These are phyloP conservation scores for Falcunculus frontatus DNA, from an alignment of 2,113 vertebrate genomes.

Conservation along the genomic window DNA sequence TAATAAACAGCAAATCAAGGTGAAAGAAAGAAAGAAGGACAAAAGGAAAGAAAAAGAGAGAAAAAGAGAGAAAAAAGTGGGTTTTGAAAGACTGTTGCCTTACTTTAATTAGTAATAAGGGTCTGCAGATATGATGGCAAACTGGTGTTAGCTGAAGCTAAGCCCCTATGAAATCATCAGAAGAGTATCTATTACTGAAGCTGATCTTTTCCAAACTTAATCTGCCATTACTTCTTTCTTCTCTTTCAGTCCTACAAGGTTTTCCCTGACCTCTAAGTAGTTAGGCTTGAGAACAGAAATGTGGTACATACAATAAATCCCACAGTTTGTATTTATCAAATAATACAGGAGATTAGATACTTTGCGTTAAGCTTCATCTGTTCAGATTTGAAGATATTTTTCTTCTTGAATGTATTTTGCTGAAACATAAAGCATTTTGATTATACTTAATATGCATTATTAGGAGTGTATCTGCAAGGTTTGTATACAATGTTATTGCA, in stretches of 20 bases:
- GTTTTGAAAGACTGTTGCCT: background rate
- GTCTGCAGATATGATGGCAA: background rate
- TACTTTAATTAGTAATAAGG: background rate
- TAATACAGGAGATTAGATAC: background rate
- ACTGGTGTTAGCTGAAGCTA: background rate
- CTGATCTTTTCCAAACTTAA: background rate
- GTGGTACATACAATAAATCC: background rate
- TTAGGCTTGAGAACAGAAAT: background rate
- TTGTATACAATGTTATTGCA: background rate
- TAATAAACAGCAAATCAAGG: background rate
- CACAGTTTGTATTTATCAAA: background rate
- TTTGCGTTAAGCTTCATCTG: background rate
- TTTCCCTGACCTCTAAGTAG: background rate
- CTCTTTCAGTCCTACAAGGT: background rate
- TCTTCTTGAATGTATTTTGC: background rate
- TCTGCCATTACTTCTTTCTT: background rate
- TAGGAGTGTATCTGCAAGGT: background rate
- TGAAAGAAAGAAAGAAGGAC: background rate
- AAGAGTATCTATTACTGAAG: background rate
- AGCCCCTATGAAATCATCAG: background rate
- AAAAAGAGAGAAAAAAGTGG: background rate
- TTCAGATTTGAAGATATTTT: background rate
- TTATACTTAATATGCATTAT: background rate
- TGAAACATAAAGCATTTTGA: background rate
- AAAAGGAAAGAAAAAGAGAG: background rate